Evolutionary conservation across 53 echinoderm and acorn worm species (phyloP).

Genomic region (Pentamera pediparva): DNA sequence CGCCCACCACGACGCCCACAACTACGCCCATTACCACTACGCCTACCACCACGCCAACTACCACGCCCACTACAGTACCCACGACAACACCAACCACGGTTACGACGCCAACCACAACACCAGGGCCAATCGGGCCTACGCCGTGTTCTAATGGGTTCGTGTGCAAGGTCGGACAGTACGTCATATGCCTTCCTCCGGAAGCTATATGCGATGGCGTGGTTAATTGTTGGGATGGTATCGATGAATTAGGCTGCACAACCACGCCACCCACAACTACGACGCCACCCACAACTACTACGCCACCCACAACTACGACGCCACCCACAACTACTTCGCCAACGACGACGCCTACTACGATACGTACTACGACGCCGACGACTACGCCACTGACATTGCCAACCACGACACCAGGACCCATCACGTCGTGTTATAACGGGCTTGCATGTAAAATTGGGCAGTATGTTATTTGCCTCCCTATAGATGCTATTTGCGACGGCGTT

Average conservation of each 20-base stretch:
- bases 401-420: no score
- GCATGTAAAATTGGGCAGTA: no score
- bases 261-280: not conserved
- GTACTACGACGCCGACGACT: no score
- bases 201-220: not conserved
- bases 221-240: conserved; percentile 7
- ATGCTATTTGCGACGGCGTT: no score
- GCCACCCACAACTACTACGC: not conserved
- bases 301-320: no score
- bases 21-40: not conserved
- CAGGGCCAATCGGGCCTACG: no score
- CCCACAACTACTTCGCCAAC: no score
- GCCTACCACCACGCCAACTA: not conserved
- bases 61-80: not conserved
- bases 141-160: conserved; percentile 1
- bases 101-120: not conserved
- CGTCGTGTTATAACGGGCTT: conserved; percentile 10
- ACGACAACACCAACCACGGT: not conserved
- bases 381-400: no score
- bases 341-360: no score
- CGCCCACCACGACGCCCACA: not conserved
- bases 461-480: no score
- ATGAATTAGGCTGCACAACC: conserved; percentile 17
- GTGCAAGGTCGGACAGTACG: not conserved
- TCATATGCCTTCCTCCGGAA: not conserved